Conservation (phyloP, 2,888 invertebrate species). For the Linyphia triangularis region DNA sequence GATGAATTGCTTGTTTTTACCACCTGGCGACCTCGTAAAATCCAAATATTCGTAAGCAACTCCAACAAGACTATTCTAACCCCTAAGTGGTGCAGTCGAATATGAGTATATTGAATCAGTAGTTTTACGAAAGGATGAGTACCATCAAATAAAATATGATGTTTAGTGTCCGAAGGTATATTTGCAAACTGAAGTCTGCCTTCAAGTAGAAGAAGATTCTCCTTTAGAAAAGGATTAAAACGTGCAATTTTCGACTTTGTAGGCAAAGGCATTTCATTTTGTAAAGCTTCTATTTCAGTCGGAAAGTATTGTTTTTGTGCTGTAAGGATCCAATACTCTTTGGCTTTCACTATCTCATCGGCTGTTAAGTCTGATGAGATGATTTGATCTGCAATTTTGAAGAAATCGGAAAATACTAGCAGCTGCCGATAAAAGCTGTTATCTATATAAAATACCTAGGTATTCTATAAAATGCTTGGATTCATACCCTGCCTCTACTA, state of each 20-base stretch:
- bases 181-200: neutral
- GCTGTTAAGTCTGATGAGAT: too few species aligned
- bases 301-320: neutral
- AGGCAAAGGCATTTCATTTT: neutral
- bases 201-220: neutral
- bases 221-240: slow-evolving; percentile 8
- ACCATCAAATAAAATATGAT: neutral
- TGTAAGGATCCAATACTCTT: neutral
- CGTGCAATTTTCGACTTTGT: neutral
- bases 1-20: neutral
- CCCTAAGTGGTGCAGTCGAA: neutral
- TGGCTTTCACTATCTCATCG: neutral
- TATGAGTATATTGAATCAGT: neutral
- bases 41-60: neutral
- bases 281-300: neutral
- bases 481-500: too few species aligned
- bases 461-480: too few species aligned
- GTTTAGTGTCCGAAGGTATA: neutral
- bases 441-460: too few species aligned
- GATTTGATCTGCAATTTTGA: too few species aligned
- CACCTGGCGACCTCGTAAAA: neutral
- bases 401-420: too few species aligned
- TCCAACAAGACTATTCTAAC: neutral
- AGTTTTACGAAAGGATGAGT: neutral
- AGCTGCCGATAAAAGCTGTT: too few species aligned